phyloP scores from a whole-genome alignment of 2,888 invertebrate genomes.

The Drosophila ustulata region DNA sequence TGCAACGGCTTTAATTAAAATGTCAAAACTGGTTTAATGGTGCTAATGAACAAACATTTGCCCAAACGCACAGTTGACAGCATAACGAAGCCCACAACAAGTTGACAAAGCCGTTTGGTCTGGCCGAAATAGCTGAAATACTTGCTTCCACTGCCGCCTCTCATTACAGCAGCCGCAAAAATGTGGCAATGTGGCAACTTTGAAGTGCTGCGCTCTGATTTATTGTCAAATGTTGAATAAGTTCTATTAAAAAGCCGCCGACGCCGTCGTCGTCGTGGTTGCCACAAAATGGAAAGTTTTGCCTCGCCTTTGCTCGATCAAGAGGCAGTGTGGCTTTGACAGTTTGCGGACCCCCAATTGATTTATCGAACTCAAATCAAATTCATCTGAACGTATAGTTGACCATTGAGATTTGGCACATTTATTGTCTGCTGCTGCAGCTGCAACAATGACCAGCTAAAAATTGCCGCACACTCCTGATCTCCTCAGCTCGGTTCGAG shows the following conservation, averaged over 20 bases:
- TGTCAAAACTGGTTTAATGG: slow-evolving; percentile 85
- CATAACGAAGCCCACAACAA: slow-evolving; percentile 18
- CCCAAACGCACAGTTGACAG: slow-evolving; percentile 18
- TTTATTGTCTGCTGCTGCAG: slow-evolving; percentile 11
- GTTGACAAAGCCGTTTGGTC: slow-evolving; percentile 34
- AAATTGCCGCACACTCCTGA: slow-evolving; percentile 19
- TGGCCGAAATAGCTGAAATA: slow-evolving; percentile 52
- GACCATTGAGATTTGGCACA: slow-evolving; percentile 23
- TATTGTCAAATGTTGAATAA: slow-evolving; percentile 57
- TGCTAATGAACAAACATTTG: slow-evolving; percentile 84
- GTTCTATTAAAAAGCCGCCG: slow-evolving; percentile 66
- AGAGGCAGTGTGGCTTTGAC: slow-evolving; percentile 52
- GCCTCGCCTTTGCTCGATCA: not conserved
- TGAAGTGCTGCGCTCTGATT: slow-evolving; percentile 66
- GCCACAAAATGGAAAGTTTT: slow-evolving; percentile 68
- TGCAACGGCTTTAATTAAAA: slow-evolving; percentile 84
- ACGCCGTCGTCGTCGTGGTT: slow-evolving; percentile 27
- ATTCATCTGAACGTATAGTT: slow-evolving; percentile 44
- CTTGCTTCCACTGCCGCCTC: slow-evolving; percentile 6
- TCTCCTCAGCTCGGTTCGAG: slow-evolving; percentile 11
- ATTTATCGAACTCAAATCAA: slow-evolving; percentile 58
- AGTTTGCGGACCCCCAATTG: slow-evolving; percentile 69
- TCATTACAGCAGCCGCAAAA: slow-evolving; percentile 3
- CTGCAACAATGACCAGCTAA: slow-evolving; percentile 20
- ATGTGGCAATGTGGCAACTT: slow-evolving; percentile 39